Conservation (phyloP, 2,113 vertebrate species). For the Callipepla squamata region DNA sequence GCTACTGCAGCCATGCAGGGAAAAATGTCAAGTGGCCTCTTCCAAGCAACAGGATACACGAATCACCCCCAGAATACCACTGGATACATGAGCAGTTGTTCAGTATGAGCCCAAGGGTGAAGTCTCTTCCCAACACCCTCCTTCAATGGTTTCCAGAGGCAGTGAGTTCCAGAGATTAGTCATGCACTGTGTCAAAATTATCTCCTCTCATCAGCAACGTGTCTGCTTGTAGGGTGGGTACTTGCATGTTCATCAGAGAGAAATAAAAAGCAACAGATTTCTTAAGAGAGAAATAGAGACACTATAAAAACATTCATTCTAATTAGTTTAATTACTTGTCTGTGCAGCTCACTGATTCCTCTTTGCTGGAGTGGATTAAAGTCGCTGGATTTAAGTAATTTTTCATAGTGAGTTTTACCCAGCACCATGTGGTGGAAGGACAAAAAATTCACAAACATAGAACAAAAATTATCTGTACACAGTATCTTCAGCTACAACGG, state of each 20-base stretch:
- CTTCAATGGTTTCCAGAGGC: not conserved
- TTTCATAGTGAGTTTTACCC: not conserved
- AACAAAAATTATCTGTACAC: not conserved
- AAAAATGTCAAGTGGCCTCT: not conserved
- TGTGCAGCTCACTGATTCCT: constrained; percentile 11
- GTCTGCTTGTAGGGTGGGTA: not conserved
- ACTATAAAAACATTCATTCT: constrained; percentile 41
- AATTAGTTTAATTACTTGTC: constrained; percentile 52
- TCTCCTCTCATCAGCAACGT: constrained; percentile 1
- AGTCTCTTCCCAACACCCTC: not conserved
- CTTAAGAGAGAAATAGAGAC: constrained; percentile 18
- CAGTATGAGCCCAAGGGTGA: not conserved
- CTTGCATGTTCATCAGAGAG: not conserved
- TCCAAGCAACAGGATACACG: not conserved
- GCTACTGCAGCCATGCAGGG: not conserved
- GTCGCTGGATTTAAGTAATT: constrained; percentile 12
- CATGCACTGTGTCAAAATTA: not conserved
- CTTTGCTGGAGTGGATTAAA: not conserved
- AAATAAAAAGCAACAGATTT: constrained; percentile 36
- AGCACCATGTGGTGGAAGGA: not conserved
- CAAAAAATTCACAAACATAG: not conserved
- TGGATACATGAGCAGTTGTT: not conserved
- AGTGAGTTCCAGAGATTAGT: not conserved
- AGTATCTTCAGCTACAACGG: not conserved
- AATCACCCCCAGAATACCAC: not conserved